Conservation (phyloP, 2,797 vertebrate species). For the Valencia hispanica region DNA sequence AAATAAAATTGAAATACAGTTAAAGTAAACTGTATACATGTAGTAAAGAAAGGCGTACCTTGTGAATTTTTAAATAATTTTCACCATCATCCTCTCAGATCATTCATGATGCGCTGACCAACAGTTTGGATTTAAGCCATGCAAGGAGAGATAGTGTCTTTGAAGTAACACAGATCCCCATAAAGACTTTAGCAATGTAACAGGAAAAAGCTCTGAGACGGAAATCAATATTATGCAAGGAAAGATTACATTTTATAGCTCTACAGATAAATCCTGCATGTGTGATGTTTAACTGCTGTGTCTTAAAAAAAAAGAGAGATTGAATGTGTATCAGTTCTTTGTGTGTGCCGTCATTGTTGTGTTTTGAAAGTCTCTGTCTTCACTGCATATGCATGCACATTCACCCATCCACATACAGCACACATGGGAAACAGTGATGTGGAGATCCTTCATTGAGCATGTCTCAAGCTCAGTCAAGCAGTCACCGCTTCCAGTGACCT, state of each 20-base stretch:
- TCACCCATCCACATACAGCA: conserved; percentile 22
- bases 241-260: conserved; percentile 22
- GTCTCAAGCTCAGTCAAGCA: conserved; percentile 72
- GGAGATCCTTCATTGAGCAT: conserved; percentile 63
- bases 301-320: not conserved
- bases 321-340: not conserved
- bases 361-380: conserved; percentile 50
- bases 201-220: conserved; percentile 27
- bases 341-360: conserved; percentile 29
- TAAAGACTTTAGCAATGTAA: conserved; percentile 42
- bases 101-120: conserved; percentile 23
- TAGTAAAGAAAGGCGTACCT: not conserved
- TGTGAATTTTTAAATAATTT: not conserved
- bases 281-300: not conserved
- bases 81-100: conserved; percentile 6
- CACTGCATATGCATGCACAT: conserved; percentile 30
- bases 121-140: not conserved
- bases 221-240: conserved; percentile 37
- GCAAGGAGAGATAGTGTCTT: conserved; percentile 30
- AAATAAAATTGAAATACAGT: not conserved
- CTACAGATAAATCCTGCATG: not conserved
- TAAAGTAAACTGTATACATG: not conserved
- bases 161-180: conserved; percentile 46
- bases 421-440: conserved; percentile 43
- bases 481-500: conserved; percentile 76